These are phyloP conservation scores for Scaptodrosophila lebanonensis DNA, from an alignment of 1,140 invertebrate species.

Conservation along the genomic window DNA sequence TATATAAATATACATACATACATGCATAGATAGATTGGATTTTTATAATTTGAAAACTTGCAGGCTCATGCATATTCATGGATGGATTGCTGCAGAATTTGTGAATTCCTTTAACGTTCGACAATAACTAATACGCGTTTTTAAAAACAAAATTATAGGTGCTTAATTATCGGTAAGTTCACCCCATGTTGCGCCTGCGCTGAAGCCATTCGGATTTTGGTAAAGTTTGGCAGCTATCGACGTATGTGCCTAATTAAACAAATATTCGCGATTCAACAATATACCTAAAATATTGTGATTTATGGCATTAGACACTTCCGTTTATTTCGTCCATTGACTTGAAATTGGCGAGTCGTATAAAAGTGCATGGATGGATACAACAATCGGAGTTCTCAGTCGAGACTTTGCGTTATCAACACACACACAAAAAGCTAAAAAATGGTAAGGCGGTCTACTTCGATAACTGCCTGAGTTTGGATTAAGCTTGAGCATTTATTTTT, in stretches of 20 bases:
- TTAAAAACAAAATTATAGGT: slow-evolving; percentile 28
- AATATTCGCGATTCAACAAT: slow-evolving; percentile 32
- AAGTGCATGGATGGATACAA: slow-evolving; percentile 38
- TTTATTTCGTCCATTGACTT: slow-evolving; percentile 14
- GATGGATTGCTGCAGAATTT: not conserved
- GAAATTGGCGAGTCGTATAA: slow-evolving; percentile 43
- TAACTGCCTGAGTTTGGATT: slow-evolving; percentile 1
- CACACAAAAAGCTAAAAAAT: slow-evolving; percentile 41
- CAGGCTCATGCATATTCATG: slow-evolving; percentile 45
- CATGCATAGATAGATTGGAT: slow-evolving; percentile 28
- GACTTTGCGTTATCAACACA: slow-evolving; percentile 38
- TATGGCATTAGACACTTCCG: slow-evolving; percentile 60
- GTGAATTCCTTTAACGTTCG: slow-evolving; percentile 5
- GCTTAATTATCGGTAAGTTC: slow-evolving; percentile 22
- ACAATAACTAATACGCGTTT: slow-evolving; percentile 44
- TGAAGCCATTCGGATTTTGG: slow-evolving; percentile 13
- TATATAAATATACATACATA: slow-evolving; percentile 21
- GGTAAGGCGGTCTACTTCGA: slow-evolving; percentile 33
- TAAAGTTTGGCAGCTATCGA: not conserved
- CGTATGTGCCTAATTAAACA: slow-evolving; percentile 37
- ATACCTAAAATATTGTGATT: slow-evolving; percentile 39
- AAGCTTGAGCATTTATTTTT: not conserved
- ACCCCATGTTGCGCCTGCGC: slow-evolving; percentile 27
- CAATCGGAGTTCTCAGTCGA: slow-evolving; percentile 48
- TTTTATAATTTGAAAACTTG: slow-evolving; percentile 19